These are phyloP conservation scores for Synanthedon vespiformis DNA, from an alignment of 2,888 invertebrate species.

Conservation along the genomic window DNA sequence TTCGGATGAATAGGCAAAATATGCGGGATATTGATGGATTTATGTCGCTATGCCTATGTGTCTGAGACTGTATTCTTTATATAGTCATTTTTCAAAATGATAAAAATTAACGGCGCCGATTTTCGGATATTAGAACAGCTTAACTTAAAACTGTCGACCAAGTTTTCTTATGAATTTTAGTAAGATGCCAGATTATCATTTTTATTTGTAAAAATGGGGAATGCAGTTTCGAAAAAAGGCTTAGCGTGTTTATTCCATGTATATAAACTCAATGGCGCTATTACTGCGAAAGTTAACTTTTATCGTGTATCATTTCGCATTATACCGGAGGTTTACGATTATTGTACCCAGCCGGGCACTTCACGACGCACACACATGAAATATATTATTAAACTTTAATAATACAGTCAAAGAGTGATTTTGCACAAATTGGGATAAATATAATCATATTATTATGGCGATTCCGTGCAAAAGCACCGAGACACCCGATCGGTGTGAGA, in stretches of 20 bases:
- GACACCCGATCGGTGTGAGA: constrained; percentile 40
- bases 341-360: not conserved
- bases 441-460: constrained; percentile 9
- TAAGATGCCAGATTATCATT: too few relatives aligned
- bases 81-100: too few relatives aligned
- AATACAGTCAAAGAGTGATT: not conserved
- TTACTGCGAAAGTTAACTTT: not conserved
- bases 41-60: not conserved
- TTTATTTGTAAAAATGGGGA: too few relatives aligned
- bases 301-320: not conserved
- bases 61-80: too few relatives aligned
- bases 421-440: not conserved
- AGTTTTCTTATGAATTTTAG: too few relatives aligned
- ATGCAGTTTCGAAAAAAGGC: too few relatives aligned
- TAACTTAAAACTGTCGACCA: too few relatives aligned
- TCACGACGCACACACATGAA: not conserved
- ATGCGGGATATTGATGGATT: not conserved
- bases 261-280: too few relatives aligned
- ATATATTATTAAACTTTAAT: not conserved
- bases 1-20: constrained; percentile 7
- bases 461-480: constrained; percentile 22
- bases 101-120: too few relatives aligned
- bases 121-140: too few relatives aligned
- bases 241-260: too few relatives aligned
- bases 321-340: not conserved